Conservation (phyloP, 2,888 invertebrate genomes). For the Acrobasis suavella region DNA sequence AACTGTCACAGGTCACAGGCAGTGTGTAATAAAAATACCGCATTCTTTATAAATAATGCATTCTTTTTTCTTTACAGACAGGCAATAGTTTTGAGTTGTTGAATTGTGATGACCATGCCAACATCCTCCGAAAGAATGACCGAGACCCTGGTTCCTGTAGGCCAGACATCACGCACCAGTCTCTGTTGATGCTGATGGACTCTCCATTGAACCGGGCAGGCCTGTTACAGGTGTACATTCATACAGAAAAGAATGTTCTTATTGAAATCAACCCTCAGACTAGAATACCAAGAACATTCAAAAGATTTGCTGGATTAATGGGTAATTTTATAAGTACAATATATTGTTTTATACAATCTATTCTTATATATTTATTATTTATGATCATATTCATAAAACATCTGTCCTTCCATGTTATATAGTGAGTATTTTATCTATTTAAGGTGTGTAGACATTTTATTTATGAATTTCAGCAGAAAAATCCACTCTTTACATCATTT, state of each 20-base stretch:
- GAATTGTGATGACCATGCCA: slow-evolving; percentile 96
- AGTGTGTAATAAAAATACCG: no score
- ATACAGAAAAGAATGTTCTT: slow-evolving; percentile 94
- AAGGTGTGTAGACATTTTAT: no score
- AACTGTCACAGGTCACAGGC: neutral
- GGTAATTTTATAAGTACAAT: slow-evolving; percentile 82
- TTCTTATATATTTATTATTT: no score
- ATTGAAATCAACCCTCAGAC: slow-evolving; percentile 99
- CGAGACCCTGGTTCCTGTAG: slow-evolving; percentile 94
- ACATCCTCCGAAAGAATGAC: slow-evolving; percentile 92
- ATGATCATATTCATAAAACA: no score
- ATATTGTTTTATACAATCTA: neutral
- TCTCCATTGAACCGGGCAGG: slow-evolving; percentile 98
- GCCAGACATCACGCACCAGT: slow-evolving; percentile 99
- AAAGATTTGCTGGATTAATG: slow-evolving; percentile 98
- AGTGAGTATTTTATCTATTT: no score
- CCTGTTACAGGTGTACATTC: slow-evolving; percentile 96
- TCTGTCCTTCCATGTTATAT: no score
- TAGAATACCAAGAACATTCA: slow-evolving; percentile 97
- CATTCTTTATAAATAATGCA: neutral
- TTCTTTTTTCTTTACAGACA: slow-evolving; percentile 82
- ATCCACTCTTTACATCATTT: no score
- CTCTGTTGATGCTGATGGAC: slow-evolving; percentile 98
- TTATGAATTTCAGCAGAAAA: no score
- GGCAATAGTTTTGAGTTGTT: slow-evolving; percentile 94